Evolutionary conservation across 2,888 invertebrate species (phyloP).

Genomic region (Kuschelorhynchus macadamiae): DNA sequence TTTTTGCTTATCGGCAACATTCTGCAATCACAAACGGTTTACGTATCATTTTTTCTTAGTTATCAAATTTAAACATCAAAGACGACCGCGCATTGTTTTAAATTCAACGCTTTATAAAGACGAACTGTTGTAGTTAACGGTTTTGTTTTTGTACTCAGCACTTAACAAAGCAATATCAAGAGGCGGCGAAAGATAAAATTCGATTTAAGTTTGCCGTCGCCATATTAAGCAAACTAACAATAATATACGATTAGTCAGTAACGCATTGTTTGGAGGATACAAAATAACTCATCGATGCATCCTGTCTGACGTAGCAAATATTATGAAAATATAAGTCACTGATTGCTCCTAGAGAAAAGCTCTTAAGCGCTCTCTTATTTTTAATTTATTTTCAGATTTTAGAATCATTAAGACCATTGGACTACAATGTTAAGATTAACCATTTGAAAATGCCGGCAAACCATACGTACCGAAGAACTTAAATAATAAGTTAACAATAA

Average conservation of each 20-base stretch:
- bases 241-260: constrained; percentile 3
- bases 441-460: too few species aligned
- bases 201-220: constrained; percentile 23
- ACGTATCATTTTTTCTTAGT: neutral
- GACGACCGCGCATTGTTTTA: constrained; percentile 37
- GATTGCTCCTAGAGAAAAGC: too few species aligned
- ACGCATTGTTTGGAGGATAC: neutral
- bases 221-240: constrained; percentile 37
- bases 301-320: too few species aligned
- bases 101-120: constrained; percentile 35
- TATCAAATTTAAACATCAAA: constrained; percentile 38
- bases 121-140: constrained; percentile 30
- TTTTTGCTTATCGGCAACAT: too few species aligned
- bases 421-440: too few species aligned
- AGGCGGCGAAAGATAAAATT: constrained; percentile 24
- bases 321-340: too few species aligned
- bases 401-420: too few species aligned
- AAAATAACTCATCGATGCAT: neutral
- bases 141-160: constrained; percentile 32
- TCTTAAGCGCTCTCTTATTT: too few species aligned
- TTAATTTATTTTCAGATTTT: too few species aligned
- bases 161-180: constrained; percentile 31
- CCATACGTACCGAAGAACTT: too few species aligned
- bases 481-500: too few species aligned
- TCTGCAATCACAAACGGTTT: neutral